A percentile compares a stretch with the other conserved stretches of the same genome.
Conservation (phyloP, 2,888 invertebrate genomes). For the Cactoblastis cactorum region DNA sequence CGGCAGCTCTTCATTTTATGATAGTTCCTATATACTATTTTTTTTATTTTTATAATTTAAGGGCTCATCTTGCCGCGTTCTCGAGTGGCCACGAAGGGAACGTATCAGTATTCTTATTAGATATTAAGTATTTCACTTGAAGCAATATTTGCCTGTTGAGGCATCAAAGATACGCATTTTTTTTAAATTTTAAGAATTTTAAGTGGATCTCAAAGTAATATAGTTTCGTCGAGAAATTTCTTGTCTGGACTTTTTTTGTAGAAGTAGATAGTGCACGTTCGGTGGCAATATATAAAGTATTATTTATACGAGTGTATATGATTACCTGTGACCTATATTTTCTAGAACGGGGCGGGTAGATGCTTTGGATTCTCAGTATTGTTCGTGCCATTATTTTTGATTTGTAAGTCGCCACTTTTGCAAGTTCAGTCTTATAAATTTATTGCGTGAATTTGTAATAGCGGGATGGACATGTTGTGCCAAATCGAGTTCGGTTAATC, state of each 20-base stretch:
- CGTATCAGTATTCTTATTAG: constrained; percentile 49
- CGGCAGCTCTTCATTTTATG: constrained; percentile 31
- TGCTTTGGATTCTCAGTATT: constrained; percentile 13
- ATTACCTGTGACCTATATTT: constrained; percentile 39
- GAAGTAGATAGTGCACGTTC: constrained; percentile 61
- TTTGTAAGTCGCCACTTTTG: background rate
- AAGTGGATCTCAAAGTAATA: constrained; percentile 75
- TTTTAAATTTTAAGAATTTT: constrained; percentile 46
- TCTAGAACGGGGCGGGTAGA: constrained; percentile 18
- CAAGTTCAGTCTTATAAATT: background rate
- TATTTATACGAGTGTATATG: constrained; percentile 28
- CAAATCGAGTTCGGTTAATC: constrained; percentile 17
- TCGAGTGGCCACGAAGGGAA: constrained; percentile 39
- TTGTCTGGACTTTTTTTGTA: constrained; percentile 23
- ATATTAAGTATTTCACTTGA: constrained; percentile 41
- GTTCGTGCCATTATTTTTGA: constrained; percentile 8
- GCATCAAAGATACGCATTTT: constrained; percentile 73
- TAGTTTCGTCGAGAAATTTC: constrained; percentile 46
- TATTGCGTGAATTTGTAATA: background rate
- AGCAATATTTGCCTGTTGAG: constrained; percentile 50
- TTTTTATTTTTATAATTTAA: constrained; percentile 28
- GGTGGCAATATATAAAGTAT: constrained; percentile 51
- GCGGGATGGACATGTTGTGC: constrained; percentile 21
- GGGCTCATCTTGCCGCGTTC: constrained; percentile 48
- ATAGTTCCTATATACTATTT: constrained; percentile 55